These are phyloP conservation scores for Taphrorychus bicolor DNA, from an alignment of 2,888 invertebrate genomes.

Conservation along the genomic window DNA sequence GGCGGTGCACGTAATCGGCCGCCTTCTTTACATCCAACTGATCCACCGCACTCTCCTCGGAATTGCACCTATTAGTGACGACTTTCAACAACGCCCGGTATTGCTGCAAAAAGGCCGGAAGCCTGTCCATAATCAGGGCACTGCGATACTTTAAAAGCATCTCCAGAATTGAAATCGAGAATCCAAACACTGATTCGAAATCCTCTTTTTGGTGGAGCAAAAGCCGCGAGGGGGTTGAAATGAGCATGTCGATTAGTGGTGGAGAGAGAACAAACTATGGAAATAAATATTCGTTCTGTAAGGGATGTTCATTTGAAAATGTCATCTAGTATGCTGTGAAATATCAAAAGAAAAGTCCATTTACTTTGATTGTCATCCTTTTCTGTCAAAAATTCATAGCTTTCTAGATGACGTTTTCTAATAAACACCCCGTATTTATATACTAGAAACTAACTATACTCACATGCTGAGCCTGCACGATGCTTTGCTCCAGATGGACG, in stretches of 20 bases:
- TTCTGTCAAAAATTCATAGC: too few species aligned
- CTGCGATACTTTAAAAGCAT: constrained; percentile 53
- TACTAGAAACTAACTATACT: too few species aligned
- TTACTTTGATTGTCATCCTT: too few species aligned
- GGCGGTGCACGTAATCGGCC: constrained; percentile 55
- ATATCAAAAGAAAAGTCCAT: too few species aligned
- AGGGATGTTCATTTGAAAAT: too few species aligned
- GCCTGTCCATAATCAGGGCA: constrained; percentile 53
- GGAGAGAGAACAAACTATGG: constrained; percentile 53
- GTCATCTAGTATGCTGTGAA: too few species aligned
- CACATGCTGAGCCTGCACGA: constrained; percentile 53
- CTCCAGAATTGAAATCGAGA: constrained; percentile 50
- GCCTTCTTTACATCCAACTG: constrained; percentile 45
- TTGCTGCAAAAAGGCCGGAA: constrained; percentile 55
- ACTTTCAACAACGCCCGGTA: constrained; percentile 52
- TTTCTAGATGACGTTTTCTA: too few species aligned
- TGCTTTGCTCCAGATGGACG: constrained; percentile 48
- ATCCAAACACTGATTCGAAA: constrained; percentile 47
- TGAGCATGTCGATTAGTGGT: constrained; percentile 50
- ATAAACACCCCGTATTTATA: too few species aligned
- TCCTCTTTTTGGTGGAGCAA: constrained; percentile 41
- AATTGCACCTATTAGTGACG: constrained; percentile 51
- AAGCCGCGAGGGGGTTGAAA: constrained; percentile 48
- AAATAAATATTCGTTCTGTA: constrained; percentile 4
- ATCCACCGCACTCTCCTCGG: constrained; percentile 41